A percentile compares a stretch with the other conserved stretches of the same genome.
These are phyloP conservation scores for Siniperca knerii DNA, from an alignment of 2,113 vertebrate genomes.

Conservation along the genomic window DNA sequence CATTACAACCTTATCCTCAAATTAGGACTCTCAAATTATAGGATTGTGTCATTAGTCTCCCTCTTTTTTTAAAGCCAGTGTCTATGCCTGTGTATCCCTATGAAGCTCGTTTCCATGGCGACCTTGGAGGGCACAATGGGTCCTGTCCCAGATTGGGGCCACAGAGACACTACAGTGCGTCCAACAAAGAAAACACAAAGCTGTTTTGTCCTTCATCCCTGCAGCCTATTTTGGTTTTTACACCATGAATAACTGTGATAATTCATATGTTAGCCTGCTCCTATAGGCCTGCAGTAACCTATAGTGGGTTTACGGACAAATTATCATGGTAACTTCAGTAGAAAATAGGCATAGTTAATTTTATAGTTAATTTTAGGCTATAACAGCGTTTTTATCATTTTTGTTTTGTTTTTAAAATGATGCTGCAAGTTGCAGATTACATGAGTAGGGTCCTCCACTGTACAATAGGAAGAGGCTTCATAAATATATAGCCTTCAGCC, in stretches of 20 bases:
- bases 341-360: too few relatives aligned
- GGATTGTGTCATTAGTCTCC: background rate
- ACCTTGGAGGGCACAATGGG: slow-evolving; percentile 66
- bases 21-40: background rate
- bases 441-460: background rate
- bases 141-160: slow-evolving; percentile 74
- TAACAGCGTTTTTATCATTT: background rate
- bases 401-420: background rate
- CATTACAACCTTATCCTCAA: background rate
- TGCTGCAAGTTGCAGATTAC: background rate
- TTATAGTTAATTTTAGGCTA: background rate
- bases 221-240: background rate
- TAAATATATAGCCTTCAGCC: background rate
- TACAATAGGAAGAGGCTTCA: background rate
- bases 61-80: background rate
- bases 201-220: slow-evolving; percentile 53
- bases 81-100: slow-evolving; percentile 11
- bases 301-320: too few relatives aligned
- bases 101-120: slow-evolving; percentile 61
- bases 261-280: background rate
- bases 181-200: slow-evolving; percentile 70
- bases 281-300: background rate
- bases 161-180: slow-evolving; percentile 42
- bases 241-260: background rate
- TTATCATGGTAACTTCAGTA: too few relatives aligned